A percentile compares a stretch with the other conserved stretches of the same genome.
Conservation (phyloP, 2,888 invertebrate species). For the Melanargia galathea region DNA sequence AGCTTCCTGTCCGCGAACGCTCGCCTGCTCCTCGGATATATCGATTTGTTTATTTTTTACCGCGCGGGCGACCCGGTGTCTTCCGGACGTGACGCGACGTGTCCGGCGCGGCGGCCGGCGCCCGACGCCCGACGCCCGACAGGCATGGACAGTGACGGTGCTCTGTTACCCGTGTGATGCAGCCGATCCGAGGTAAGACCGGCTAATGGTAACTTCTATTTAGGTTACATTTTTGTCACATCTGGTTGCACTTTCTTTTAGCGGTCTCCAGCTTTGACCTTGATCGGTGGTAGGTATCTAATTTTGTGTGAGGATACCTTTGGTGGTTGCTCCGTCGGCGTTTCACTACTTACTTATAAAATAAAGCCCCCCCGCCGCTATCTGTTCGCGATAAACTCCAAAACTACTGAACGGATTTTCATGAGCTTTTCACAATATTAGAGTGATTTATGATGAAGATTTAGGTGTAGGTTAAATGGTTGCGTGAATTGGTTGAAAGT, state of each 20-base stretch:
- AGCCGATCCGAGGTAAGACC: constrained; percentile 44
- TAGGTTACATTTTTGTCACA: neutral
- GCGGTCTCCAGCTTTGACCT: neutral
- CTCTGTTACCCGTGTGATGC: constrained; percentile 45
- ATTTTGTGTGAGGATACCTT: neutral
- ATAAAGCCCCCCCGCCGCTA: no score
- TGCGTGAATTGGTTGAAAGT: no score
- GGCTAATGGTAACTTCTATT: neutral
- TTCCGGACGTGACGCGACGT: constrained; percentile 62
- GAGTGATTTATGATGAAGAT: no score
- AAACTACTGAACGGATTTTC: no score
- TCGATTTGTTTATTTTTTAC: constrained; percentile 80
- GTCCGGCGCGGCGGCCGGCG: constrained; percentile 45
- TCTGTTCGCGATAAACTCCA: no score
- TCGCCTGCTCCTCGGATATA: constrained; percentile 72
- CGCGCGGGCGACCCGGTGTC: constrained; percentile 63
- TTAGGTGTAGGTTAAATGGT: no score
- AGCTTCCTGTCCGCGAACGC: constrained; percentile 80
- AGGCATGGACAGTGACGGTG: constrained; percentile 48
- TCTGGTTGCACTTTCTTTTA: neutral
- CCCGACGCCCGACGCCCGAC: constrained; percentile 42
- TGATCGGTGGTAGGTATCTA: no score
- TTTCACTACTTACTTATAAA: neutral
- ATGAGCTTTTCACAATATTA: no score
- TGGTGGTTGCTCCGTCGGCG: neutral